Evolutionary conservation across 2,888 invertebrate species (phyloP).

Genomic region (Tetrapedia diversipes): DNA sequence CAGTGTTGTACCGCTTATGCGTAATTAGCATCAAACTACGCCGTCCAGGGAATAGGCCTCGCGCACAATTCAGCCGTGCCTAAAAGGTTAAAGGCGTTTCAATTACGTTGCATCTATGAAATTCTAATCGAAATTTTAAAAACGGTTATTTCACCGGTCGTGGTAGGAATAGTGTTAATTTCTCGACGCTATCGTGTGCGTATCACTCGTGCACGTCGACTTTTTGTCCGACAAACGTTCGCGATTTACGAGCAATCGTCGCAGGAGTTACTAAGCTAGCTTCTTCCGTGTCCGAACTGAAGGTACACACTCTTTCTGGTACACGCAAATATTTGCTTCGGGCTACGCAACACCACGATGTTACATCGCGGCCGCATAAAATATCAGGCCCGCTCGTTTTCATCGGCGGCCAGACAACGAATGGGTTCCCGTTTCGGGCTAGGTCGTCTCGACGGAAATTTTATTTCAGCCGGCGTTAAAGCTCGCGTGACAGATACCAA

Average conservation of each 20-base stretch:
- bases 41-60: too few relatives aligned
- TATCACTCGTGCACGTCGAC: conserved; percentile 2
- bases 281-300: neutral
- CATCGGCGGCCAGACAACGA: neutral
- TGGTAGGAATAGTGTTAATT: too few relatives aligned
- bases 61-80: too few relatives aligned
- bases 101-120: too few relatives aligned
- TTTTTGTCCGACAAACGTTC: neutral
- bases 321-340: conserved; percentile 4
- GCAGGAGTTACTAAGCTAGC: neutral
- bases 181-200: neutral
- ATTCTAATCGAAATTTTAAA: too few relatives aligned
- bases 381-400: conserved; percentile 1
- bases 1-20: too few relatives aligned
- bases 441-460: neutral
- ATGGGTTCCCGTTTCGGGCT: too few relatives aligned
- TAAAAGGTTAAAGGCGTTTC: too few relatives aligned
- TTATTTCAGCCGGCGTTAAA: conserved; percentile 1
- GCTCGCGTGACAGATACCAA: conserved; percentile 42
- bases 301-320: neutral
- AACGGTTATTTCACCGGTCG: too few relatives aligned
- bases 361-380: neutral
- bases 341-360: neutral
- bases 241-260: neutral
- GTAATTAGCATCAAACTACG: too few relatives aligned